Conservation (phyloP, 2,888 invertebrate genomes). For the Onthophagus sagittarius region DNA sequence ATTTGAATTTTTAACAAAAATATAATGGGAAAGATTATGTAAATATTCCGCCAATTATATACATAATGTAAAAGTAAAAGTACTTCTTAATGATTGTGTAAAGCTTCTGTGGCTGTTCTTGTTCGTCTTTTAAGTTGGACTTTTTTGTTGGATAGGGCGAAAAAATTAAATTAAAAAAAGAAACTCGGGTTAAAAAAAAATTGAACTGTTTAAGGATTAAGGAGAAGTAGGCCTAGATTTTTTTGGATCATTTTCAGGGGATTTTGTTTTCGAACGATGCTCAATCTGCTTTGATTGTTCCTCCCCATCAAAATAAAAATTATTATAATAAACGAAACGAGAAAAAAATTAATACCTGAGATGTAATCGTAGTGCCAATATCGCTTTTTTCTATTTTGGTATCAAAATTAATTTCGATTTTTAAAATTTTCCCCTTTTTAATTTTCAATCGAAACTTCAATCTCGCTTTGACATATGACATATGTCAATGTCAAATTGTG, state of each 20-base stretch:
- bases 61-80: background rate
- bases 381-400: background rate
- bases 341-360: background rate
- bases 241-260: background rate
- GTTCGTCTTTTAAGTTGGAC: background rate
- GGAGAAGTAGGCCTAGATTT: background rate
- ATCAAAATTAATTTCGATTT: too few species aligned
- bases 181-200: too few species aligned
- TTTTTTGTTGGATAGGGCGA: background rate
- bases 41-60: background rate
- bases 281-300: background rate
- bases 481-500: too few species aligned
- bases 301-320: background rate
- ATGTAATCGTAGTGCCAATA: background rate
- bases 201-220: too few species aligned
- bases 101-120: background rate
- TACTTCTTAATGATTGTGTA: background rate
- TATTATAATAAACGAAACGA: background rate
- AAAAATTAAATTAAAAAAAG: constrained; percentile 2
- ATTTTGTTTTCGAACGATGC: background rate
- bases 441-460: too few species aligned
- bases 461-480: too few species aligned
- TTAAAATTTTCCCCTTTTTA: background rate
- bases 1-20: background rate
- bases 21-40: background rate